Conservation (phyloP, 2,113 vertebrate species). For the Pterophyllum scalare region DNA sequence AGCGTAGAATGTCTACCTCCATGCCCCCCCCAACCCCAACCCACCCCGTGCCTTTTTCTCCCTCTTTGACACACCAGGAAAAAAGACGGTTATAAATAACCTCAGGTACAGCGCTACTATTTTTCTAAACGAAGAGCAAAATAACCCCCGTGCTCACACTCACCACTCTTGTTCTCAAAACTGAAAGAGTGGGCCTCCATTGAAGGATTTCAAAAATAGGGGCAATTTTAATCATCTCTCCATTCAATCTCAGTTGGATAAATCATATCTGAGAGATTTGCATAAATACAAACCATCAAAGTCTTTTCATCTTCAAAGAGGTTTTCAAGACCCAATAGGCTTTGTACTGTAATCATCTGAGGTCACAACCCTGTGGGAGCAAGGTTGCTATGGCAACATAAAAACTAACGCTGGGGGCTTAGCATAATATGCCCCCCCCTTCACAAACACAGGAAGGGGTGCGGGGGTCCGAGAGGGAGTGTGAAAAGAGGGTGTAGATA, state of each 20-base stretch:
- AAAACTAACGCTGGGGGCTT: conserved; percentile 99
- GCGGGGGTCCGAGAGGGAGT: conserved; percentile 54
- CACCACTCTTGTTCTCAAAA: conserved; percentile 88
- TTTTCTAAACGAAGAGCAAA: conserved; percentile 88
- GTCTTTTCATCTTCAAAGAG: conserved; percentile 99
- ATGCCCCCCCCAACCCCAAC: conserved; percentile 54
- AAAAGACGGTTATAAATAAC: conserved; percentile 85
- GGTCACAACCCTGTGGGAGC: conserved; percentile 99
- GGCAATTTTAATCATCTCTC: conserved; percentile 99
- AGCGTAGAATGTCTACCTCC: conserved; percentile 91
- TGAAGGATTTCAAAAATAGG: conserved; percentile 92
- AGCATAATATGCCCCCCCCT: conserved; percentile 91
- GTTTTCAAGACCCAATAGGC: conserved; percentile 99
- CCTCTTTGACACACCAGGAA: conserved; percentile 82
- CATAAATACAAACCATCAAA: conserved; percentile 99
- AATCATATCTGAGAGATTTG: conserved; percentile 99
- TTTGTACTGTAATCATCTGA: conserved; percentile 99
- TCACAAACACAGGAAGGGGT: conserved; percentile 81
- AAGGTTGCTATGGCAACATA: conserved; percentile 99
- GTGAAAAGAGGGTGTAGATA: conserved; percentile 74
- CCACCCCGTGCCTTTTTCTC: conserved; percentile 12
- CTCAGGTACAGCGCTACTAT: conserved; percentile 86
- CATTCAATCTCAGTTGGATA: conserved; percentile 99
- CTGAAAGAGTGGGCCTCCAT: conserved; percentile 92
- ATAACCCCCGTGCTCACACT: conserved; percentile 83